Conservation (phyloP, 2,113 vertebrate species). For the Pedetes capensis region DNA sequence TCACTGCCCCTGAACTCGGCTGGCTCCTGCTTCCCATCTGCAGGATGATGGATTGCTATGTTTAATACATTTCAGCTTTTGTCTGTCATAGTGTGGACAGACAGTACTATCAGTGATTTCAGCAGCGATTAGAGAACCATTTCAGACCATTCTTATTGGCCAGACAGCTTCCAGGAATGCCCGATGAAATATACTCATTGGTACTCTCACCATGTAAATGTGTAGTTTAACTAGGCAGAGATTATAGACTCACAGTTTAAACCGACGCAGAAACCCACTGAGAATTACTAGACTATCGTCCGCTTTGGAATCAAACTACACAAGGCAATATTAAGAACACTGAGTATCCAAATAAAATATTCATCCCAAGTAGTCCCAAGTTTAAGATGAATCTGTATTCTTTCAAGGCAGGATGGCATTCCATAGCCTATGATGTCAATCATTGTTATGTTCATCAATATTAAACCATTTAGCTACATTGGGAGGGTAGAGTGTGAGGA, state of each 20-base stretch:
- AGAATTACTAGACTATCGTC: background rate
- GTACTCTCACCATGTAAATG: slow-evolving; percentile 14
- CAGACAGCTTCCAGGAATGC: slow-evolving; percentile 79
- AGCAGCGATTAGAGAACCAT: slow-evolving; percentile 82
- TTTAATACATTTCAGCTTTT: slow-evolving; percentile 93
- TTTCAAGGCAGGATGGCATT: slow-evolving; percentile 23
- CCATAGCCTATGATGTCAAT: background rate
- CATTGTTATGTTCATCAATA: background rate
- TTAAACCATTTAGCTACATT: slow-evolving; percentile 2
- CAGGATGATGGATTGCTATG: slow-evolving; percentile 89
- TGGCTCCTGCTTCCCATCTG: slow-evolving; percentile 90
- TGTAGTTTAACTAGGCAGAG: slow-evolving; percentile 12
- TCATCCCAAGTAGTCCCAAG: background rate
- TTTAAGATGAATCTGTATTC: slow-evolving; percentile 15
- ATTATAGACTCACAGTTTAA: slow-evolving; percentile 32
- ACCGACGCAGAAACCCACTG: background rate
- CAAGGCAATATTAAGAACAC: background rate
- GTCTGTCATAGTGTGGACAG: slow-evolving; percentile 89
- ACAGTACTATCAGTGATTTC: slow-evolving; percentile 87
- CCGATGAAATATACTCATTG: slow-evolving; percentile 68
- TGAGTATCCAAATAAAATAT: background rate
- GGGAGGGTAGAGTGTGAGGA: background rate
- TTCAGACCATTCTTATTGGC: slow-evolving; percentile 81
- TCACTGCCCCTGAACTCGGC: slow-evolving; percentile 85
- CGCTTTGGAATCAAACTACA: background rate